These are phyloP conservation scores for Cyprinella venusta DNA, from an alignment of 2,797 vertebrate genomes.

Conservation along the genomic window DNA sequence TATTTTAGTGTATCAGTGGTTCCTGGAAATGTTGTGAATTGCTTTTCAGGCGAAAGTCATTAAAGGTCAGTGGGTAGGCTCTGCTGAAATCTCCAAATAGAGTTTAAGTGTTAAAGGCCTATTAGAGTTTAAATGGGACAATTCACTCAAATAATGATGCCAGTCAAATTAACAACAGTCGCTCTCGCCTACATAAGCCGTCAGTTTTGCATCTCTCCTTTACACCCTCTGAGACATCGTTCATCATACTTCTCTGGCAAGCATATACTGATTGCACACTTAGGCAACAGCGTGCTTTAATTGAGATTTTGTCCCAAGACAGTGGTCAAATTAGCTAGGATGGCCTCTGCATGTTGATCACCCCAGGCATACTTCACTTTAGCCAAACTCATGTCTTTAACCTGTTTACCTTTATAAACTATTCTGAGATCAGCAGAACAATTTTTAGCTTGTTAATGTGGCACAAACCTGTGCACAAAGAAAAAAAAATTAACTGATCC, in stretches of 20 bases:
- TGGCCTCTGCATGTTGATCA: constrained; percentile 4
- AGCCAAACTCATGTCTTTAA: background rate
- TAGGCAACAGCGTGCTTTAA: constrained; percentile 1
- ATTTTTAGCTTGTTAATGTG: background rate
- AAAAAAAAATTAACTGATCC: background rate
- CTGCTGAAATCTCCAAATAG: background rate
- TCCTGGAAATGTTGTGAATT: background rate
- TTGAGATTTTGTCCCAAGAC: background rate
- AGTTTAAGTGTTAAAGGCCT: background rate
- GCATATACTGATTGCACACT: background rate
- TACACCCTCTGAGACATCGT: background rate
- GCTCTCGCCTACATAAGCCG: background rate
- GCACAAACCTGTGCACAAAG: background rate
- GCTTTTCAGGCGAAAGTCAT: constrained; percentile 12
- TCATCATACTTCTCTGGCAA: background rate
- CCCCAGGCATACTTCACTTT: background rate
- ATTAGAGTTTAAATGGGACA: constrained; percentile 1
- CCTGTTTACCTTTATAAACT: background rate
- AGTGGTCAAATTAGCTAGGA: background rate
- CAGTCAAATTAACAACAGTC: constrained; percentile 2
- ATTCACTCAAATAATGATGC: constrained; percentile 17
- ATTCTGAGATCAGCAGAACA: background rate
- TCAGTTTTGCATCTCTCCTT: constrained; percentile 5
- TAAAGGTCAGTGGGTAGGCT: background rate
- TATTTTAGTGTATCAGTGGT: background rate